Evolutionary conservation across 2,797 vertebrate genomes (phyloP).

Genomic region (Rhincodon typus): DNA sequence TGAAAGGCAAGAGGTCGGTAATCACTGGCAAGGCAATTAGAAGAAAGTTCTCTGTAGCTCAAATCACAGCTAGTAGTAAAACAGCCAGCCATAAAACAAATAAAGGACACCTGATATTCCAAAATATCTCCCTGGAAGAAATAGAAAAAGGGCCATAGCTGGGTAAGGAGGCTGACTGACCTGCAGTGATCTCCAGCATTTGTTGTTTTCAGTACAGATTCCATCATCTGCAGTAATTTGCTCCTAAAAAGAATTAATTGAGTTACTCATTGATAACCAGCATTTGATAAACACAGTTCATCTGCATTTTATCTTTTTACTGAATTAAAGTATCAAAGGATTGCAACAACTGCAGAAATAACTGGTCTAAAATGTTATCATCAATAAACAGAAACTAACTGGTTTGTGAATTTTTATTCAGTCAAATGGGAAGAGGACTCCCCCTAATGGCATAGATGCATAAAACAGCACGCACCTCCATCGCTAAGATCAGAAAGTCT

Average conservation of each 20-base stretch:
- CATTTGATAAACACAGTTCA: background rate
- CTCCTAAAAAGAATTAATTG: too few species aligned
- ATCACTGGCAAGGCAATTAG: background rate
- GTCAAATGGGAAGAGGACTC: background rate
- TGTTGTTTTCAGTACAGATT: too few species aligned
- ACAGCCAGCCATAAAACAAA: background rate
- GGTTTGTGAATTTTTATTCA: background rate
- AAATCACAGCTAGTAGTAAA: background rate
- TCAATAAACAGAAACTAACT: too few species aligned
- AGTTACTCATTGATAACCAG: too few species aligned
- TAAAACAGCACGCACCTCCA: background rate
- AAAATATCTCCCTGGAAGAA: background rate
- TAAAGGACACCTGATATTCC: background rate
- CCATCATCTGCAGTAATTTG: too few species aligned
- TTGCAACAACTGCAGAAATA: background rate
- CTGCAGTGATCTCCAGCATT: too few species aligned
- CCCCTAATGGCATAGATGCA: background rate
- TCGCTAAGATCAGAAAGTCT: background rate
- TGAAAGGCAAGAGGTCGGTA: background rate
- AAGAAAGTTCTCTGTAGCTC: too few species aligned
- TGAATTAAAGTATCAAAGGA: background rate
- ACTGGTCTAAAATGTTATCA: background rate
- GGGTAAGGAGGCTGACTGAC: background rate
- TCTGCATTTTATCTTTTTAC: background rate
- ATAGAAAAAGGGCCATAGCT: background rate